Evolutionary conservation across 2,888 invertebrate genomes (phyloP), one percentile per base, ranked within the genome.

Genomic region (Cloeon dipterum): DNA sequence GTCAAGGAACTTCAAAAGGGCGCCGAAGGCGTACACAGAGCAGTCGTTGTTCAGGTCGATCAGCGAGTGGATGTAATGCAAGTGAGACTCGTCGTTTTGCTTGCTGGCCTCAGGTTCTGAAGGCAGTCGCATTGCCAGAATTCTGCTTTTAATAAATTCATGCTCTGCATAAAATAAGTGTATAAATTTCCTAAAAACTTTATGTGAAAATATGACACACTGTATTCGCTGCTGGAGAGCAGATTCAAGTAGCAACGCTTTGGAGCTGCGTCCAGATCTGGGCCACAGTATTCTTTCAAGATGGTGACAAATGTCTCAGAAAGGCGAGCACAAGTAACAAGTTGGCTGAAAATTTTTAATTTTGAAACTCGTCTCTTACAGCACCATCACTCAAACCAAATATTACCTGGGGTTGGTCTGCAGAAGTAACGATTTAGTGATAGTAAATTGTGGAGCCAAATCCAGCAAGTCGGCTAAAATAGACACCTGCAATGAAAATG

Each of bases 381-480:
- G n/a, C n/a, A 5, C 11, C 20, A n/a, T 5, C 14, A 17, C 23
- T n/a, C 16, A 34, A 20, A 29, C 20, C 21, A 34, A 7, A 14
- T 13, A 4, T 69, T 49, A 61, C 41, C 57, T 57, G 0, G 75
- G 74, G 16, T 63, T 58, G 13, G 69, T 62, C 54, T 74, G 72
- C 4, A 62, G 59, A 49, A 62, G 69, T 8, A 76, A 49, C 37
- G 60, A 61, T 23, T 59, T 56, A 32, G 72, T 63, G 43, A 72
- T 58, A 39, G 60, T 57, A 52, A 70, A 72, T 45, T 70, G 67
- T 1, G 73, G 70, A 0, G 59, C 56, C 2, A 65, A 58, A 51
- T 81, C 79, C 14, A 64, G 55, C 41, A 69, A 65, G 54, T 81
- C 79, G 42, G 73, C 66, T 47, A 79, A 61, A 35, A 77, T 57